These are phyloP conservation scores for Folsomia candida DNA, from an alignment of 2,888 invertebrate genomes.

Conservation along the genomic window DNA sequence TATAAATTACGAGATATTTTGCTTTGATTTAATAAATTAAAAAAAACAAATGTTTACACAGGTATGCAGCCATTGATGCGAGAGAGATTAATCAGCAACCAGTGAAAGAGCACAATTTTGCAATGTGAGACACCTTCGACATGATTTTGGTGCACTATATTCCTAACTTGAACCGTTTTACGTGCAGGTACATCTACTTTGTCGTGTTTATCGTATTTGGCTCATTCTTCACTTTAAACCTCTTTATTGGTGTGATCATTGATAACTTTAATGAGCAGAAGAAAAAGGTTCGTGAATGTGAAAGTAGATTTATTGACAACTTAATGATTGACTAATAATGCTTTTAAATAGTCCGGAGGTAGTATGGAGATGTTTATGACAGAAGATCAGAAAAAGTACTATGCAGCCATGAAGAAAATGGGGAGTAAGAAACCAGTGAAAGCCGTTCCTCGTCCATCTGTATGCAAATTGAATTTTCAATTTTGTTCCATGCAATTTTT, in stretches of 20 bases:
- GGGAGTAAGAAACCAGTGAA: constrained; percentile 97
- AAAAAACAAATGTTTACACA: too few relatives aligned
- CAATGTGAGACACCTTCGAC: constrained; percentile 72
- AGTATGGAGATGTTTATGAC: constrained; percentile 99
- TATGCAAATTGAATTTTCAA: constrained; percentile 55
- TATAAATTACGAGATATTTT: not conserved
- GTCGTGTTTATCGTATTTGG: constrained; percentile 99
- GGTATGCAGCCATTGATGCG: constrained; percentile 89
- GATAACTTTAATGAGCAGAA: constrained; percentile 99
- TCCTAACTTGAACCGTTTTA: not conserved
- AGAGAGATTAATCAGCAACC: constrained; percentile 67
- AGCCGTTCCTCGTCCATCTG: constrained; percentile 95
- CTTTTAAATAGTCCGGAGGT: constrained; percentile 77
- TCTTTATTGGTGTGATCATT: constrained; percentile 99
- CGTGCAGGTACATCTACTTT: constrained; percentile 77
- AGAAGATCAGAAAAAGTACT: constrained; percentile 99
- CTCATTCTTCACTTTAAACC: constrained; percentile 98
- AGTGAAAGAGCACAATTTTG: constrained; percentile 87
- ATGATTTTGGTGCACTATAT: too few relatives aligned
- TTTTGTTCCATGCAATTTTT: constrained; percentile 3
- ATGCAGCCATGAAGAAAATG: constrained; percentile 99
- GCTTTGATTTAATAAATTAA: too few relatives aligned
- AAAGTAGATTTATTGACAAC: not conserved
- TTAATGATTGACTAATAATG: not conserved
- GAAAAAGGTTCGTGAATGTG: constrained; percentile 49